These are phyloP conservation scores for Larimichthys polyactis DNA, from an alignment of 2,113 vertebrate genomes.

Conservation along the genomic window DNA sequence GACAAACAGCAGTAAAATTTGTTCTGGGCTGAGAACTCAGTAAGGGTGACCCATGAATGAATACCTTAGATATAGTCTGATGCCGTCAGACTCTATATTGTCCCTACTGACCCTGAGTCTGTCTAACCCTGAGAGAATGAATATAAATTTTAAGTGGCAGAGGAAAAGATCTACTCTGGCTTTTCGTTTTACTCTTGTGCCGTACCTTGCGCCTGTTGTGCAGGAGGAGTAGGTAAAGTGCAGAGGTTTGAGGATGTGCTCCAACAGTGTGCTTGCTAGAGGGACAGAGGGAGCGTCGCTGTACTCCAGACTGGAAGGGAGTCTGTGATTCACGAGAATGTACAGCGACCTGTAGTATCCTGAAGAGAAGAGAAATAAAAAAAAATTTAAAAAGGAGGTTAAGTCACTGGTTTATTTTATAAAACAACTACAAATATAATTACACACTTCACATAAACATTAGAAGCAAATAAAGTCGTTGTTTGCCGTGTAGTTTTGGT, in stretches of 20 bases:
- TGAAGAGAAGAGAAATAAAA: slow-evolving; percentile 67
- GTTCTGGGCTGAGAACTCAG: too few species aligned
- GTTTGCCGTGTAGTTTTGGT: too few species aligned
- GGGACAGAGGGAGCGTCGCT: slow-evolving; percentile 91
- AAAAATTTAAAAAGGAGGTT: not conserved
- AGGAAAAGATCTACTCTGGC: not conserved
- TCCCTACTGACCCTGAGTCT: too few species aligned
- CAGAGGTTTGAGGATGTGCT: slow-evolving; percentile 97
- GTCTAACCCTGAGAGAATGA: too few species aligned
- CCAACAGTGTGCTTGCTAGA: slow-evolving; percentile 94
- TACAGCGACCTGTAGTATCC: slow-evolving; percentile 96
- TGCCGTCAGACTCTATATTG: too few species aligned
- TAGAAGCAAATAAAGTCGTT: too few species aligned
- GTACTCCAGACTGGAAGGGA: slow-evolving; percentile 96
- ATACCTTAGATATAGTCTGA: too few species aligned
- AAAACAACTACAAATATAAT: not conserved
- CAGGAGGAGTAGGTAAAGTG: slow-evolving; percentile 98
- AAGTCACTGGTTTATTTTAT: not conserved
- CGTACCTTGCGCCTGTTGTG: slow-evolving; percentile 92
- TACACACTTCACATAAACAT: not conserved
- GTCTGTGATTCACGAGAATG: slow-evolving; percentile 94
- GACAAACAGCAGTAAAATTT: too few species aligned
- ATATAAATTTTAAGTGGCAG: too few species aligned
- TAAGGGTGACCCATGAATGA: too few species aligned
- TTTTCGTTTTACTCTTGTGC: not conserved